Evolutionary conservation across 2,797 vertebrate genomes (phyloP).

Genomic region (Enteromius anoplus): DNA sequence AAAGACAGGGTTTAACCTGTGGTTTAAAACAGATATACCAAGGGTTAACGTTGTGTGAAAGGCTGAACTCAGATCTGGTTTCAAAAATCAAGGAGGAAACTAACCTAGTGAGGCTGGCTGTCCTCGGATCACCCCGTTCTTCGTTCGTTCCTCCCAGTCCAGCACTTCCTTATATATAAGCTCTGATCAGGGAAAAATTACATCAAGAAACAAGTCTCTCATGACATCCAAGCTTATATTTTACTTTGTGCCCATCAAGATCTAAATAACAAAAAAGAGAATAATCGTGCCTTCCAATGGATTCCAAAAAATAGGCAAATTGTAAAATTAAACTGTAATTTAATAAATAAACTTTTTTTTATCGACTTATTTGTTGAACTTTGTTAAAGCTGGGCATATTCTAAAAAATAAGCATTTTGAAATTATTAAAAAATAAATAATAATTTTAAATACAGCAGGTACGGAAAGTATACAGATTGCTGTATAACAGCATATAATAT

Average conservation of each 20-base stretch:
- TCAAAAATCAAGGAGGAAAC: conserved; percentile 63
- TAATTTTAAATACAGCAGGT: no score
- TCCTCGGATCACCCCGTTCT: conserved; percentile 94
- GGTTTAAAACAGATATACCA: background rate
- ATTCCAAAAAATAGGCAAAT: background rate
- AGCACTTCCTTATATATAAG: conserved; percentile 98
- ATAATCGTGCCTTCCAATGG: background rate
- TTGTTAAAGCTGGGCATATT: no score
- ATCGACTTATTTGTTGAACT: no score
- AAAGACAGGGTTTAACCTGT: background rate
- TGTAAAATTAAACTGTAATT: background rate
- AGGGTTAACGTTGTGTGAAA: background rate
- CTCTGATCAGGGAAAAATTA: conserved; percentile 76
- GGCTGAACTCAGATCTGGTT: background rate
- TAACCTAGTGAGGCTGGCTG: conserved; percentile 95
- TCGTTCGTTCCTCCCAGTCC: conserved; percentile 95
- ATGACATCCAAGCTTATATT: background rate
- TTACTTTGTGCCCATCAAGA: background rate
- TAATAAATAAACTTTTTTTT: no score
- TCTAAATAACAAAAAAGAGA: background rate
- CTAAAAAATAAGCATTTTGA: no score
- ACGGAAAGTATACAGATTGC: no score
- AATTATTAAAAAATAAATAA: no score
- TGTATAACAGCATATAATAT: no score
- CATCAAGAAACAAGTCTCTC: background rate